phyloP scores from a whole-genome alignment of 2,797 vertebrate species.

The Myioborus melanocephalus region DNA sequence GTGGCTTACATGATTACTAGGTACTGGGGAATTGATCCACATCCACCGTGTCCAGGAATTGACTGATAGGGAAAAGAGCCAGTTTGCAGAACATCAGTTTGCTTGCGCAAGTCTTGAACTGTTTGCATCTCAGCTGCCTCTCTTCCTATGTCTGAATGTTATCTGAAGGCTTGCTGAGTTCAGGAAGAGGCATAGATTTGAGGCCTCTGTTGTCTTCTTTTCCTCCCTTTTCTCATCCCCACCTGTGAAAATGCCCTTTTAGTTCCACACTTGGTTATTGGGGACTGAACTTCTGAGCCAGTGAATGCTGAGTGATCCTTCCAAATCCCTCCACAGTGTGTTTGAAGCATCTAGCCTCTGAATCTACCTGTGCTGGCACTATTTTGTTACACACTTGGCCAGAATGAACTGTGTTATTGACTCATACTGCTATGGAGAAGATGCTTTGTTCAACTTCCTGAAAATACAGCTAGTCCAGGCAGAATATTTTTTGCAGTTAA shows the following conservation, averaged over 20 bases:
- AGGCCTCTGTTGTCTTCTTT: neutral
- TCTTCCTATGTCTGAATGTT: neutral
- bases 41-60: neutral
- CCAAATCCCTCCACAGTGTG: neutral
- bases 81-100: neutral
- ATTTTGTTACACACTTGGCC: neutral
- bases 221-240: neutral
- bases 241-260: neutral
- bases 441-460: neutral
- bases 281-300: conserved; percentile 14
- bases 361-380: neutral
- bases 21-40: neutral
- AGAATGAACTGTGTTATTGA: conserved; percentile 20
- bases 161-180: neutral
- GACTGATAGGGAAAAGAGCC: neutral
- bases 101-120: neutral
- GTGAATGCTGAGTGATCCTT: neutral
- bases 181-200: neutral
- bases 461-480: neutral
- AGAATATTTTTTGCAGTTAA: neutral
- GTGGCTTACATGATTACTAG: neutral
- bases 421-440: neutral
- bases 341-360: neutral
- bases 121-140: neutral
- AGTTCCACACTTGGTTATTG: neutral